Evolutionary conservation across 2,888 invertebrate species (phyloP), one percentile per base, ranked within the genome.

Genomic region (Sycophila texana): DNA sequence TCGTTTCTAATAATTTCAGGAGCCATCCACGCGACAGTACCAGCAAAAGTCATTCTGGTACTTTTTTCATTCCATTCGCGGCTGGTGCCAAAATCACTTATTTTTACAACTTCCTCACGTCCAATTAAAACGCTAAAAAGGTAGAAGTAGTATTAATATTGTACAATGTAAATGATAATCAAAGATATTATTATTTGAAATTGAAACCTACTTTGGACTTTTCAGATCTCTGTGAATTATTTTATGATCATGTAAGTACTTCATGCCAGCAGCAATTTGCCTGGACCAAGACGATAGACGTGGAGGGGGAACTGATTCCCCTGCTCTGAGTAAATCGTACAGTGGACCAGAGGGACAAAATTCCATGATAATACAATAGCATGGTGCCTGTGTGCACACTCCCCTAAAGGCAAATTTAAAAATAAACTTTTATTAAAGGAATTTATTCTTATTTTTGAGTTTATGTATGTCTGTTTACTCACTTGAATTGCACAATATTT

Each of bases 11-110:
- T 99, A 58, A 99, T 96, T 92, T 99, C 99, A 0, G 99, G 99
- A 0, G 99, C 98, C 99, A 99, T 99, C 99, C 99, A 99, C 0
- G 98, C 97, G 0, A 99, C 97, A 0, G 99, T 99, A 58, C 99
- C 99, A 2, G 98, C 98, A 91, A 99, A 99, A 82, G 97, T 96
- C 99, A 99, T 99, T 87, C 97, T 95, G 61, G 97, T 96, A 89
- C 97, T 98, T 58, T 96, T 96, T 88, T 98, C 96, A 90, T 97
- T 97, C 96, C 97, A 98, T 86, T 97, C 97, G 77, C 97, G 94
- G 86, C 97, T 96, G 0, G 98, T 99, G 22, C 99, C 99, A 90
- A 99, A 99, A 91, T 99, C 99, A 86, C 98, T 98, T 80, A 99
- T 99, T 91, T 99, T 99, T 10, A 98, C 95, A 60, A 94, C 91